These are phyloP conservation scores for Venustaconcha ellipsiformis DNA, from an alignment of 1,140 invertebrate genomes.

Conservation along the genomic window DNA sequence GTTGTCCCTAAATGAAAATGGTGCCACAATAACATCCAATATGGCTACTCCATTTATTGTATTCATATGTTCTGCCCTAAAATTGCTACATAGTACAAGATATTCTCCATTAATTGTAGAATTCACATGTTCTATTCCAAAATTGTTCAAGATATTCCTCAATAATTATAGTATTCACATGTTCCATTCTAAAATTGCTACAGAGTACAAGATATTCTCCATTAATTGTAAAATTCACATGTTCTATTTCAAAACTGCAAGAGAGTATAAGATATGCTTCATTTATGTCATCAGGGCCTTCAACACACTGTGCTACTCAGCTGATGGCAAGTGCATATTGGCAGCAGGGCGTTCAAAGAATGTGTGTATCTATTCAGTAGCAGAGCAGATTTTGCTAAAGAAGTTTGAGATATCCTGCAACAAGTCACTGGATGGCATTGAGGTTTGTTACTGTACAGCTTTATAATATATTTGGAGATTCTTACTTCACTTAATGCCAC, in stretches of 20 bases:
- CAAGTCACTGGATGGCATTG: conserved; percentile 91
- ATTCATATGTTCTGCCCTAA: no score
- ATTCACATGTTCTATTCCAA: no score
- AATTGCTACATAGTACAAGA: no score
- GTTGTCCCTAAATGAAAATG: no score
- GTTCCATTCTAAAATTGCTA: no score
- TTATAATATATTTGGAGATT: not conserved
- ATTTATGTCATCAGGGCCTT: conserved; percentile 80
- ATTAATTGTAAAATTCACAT: no score
- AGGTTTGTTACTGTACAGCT: conserved; percentile 74
- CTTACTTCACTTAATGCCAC: no score
- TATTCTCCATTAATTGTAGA: no score
- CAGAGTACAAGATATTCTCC: no score
- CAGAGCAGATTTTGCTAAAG: conserved; percentile 75
- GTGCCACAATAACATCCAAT: no score
- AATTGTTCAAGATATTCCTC: not conserved
- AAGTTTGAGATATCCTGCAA: conserved; percentile 97
- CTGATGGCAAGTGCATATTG: conserved; percentile 89
- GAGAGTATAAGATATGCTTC: not conserved
- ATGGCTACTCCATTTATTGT: no score
- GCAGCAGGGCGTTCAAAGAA: conserved; percentile 93
- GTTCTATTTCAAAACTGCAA: no score
- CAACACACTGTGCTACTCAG: conserved; percentile 89
- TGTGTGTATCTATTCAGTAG: conserved; percentile 90
- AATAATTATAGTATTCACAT: not conserved